These are phyloP conservation scores for Yponomeuta cagnagella DNA, from an alignment of 2,888 invertebrate genomes.

Conservation along the genomic window DNA sequence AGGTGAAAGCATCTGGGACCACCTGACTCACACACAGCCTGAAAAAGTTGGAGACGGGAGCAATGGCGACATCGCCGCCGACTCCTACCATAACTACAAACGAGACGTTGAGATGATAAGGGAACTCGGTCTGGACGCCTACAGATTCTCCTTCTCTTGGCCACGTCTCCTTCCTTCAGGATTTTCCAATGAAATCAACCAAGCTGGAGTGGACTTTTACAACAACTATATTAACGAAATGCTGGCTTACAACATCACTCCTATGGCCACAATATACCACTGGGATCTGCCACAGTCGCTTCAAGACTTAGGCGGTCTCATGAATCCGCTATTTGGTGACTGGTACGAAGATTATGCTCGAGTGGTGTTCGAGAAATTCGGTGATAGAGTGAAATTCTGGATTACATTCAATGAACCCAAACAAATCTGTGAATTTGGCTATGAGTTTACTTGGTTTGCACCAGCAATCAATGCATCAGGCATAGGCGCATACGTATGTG, in stretches of 20 bases:
- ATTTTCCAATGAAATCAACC: slow-evolving; percentile 27
- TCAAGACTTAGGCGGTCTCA: slow-evolving; percentile 55
- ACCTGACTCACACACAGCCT: slow-evolving; percentile 49
- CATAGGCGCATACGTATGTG: slow-evolving; percentile 69
- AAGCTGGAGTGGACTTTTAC: slow-evolving; percentile 70
- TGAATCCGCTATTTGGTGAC: slow-evolving; percentile 33
- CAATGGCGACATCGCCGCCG: slow-evolving; percentile 79
- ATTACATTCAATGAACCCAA: slow-evolving; percentile 79
- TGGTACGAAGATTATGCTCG: slow-evolving; percentile 53
- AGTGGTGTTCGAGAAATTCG: slow-evolving; percentile 62
- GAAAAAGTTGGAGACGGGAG: slow-evolving; percentile 39
- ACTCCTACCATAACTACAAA: slow-evolving; percentile 78
- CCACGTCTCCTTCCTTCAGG: slow-evolving; percentile 33
- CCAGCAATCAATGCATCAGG: slow-evolving; percentile 37
- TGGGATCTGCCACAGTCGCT: slow-evolving; percentile 52
- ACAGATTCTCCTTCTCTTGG: slow-evolving; percentile 78
- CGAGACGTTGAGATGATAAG: slow-evolving; percentile 68
- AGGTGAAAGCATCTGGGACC: slow-evolving; percentile 78
- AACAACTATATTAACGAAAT: slow-evolving; percentile 71
- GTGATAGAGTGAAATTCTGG: slow-evolving; percentile 74
- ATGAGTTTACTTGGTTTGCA: slow-evolving; percentile 54
- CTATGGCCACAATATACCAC: slow-evolving; percentile 52
- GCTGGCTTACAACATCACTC: slow-evolving; percentile 45
- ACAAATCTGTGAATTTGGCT: slow-evolving; percentile 38
- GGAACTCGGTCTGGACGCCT: slow-evolving; percentile 67